Evolutionary conservation across 2,797 vertebrate species (phyloP).

Genomic region (Gymnodraco acuticeps): DNA sequence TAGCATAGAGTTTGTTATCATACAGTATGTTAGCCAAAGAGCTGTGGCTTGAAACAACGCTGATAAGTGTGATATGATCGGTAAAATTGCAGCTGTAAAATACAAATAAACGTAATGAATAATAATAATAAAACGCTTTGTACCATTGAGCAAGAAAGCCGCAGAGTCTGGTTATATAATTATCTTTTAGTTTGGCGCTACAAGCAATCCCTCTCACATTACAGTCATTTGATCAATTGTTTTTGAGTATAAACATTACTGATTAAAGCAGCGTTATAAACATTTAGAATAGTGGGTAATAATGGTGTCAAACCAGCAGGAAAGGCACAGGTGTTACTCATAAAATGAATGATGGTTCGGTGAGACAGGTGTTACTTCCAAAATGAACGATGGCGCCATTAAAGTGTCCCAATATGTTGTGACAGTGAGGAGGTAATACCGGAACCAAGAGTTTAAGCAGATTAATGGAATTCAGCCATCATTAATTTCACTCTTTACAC

Average conservation of each 20-base stretch:
- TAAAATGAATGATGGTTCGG: too few relatives aligned
- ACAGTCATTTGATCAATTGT: neutral
- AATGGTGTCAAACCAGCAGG: neutral
- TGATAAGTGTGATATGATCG: too few relatives aligned
- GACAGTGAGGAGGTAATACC: neutral
- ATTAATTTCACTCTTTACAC: neutral
- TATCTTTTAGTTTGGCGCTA: neutral
- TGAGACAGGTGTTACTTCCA: neutral
- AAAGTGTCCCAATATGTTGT: neutral
- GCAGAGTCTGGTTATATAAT: neutral
- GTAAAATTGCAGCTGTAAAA: too few relatives aligned
- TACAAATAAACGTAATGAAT: neutral
- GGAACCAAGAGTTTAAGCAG: neutral
- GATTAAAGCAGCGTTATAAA: conserved; percentile 1
- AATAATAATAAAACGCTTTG: neutral
- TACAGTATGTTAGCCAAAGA: too few relatives aligned
- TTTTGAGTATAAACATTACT: neutral
- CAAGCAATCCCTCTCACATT: neutral
- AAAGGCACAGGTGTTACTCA: neutral
- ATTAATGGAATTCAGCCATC: neutral
- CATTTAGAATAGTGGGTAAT: neutral
- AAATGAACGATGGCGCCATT: too few relatives aligned
- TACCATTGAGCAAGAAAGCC: neutral
- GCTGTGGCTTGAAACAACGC: neutral
- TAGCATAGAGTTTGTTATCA: neutral